Percentiles rank a stretch among this genome's conserved stretches.
Evolutionary conservation across 2,888 invertebrate species (phyloP).

Genomic region (Villa cingulata): DNA sequence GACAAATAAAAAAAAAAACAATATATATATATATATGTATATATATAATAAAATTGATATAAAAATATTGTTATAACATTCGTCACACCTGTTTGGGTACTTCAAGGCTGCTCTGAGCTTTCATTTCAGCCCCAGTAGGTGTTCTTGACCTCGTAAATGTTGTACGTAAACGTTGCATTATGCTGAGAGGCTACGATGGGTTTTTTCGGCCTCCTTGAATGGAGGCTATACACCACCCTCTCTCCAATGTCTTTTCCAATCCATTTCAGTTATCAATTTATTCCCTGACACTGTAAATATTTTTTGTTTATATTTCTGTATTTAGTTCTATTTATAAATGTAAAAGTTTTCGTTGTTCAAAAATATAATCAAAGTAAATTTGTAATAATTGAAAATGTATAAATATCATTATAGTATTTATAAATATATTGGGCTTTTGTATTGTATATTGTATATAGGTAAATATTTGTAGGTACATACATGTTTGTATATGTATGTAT

Average conservation of each 20-base stretch:
- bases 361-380: too few relatives aligned
- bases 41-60: too few relatives aligned
- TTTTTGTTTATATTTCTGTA: background rate
- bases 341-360: too few relatives aligned
- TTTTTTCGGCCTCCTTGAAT: constrained; percentile 11
- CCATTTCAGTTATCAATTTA: constrained; percentile 15
- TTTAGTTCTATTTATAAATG: too few relatives aligned
- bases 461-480: too few relatives aligned
- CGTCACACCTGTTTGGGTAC: constrained; percentile 63
- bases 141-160: constrained; percentile 79
- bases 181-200: constrained; percentile 15
- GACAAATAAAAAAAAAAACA: background rate
- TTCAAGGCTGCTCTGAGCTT: constrained; percentile 80
- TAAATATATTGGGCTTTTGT: too few relatives aligned
- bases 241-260: constrained; percentile 20
- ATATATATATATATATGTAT: too few relatives aligned
- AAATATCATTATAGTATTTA: too few relatives aligned
- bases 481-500: too few relatives aligned
- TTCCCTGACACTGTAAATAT: constrained; percentile 12
- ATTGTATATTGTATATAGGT: too few relatives aligned
- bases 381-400: too few relatives aligned
- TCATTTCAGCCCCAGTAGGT: constrained; percentile 82
- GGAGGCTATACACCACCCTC: constrained; percentile 20
- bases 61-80: background rate
- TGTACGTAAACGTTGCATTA: constrained; percentile 51